A percentile compares a stretch with the other conserved stretches of the same genome.
Conservation (phyloP, 92 coral and sea anemone species). For the Parazoanthus darwini region DNA sequence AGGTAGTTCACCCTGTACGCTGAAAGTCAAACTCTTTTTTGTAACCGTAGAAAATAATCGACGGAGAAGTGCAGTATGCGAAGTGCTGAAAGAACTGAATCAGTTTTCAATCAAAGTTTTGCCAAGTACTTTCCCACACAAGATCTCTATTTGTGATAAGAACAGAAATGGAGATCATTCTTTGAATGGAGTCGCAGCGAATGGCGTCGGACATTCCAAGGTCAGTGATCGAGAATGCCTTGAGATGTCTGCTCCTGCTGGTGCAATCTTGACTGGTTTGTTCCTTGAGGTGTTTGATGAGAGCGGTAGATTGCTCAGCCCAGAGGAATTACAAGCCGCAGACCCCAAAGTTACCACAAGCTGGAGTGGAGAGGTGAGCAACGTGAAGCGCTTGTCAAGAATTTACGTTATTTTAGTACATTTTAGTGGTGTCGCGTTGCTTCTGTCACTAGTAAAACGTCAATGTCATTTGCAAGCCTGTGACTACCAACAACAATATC, state of each 20-base stretch:
- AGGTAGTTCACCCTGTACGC: constrained; percentile 63
- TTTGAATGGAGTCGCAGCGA: constrained; percentile 37
- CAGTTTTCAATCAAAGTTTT: constrained; percentile 76
- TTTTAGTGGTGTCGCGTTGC: too few relatives aligned
- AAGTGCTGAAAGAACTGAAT: constrained; percentile 63
- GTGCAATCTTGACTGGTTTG: constrained; percentile 67
- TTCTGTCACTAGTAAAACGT: neutral
- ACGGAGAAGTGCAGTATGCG: constrained; percentile 67
- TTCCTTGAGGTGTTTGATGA: constrained; percentile 76
- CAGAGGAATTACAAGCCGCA: constrained; percentile 54
- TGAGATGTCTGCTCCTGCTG: constrained; percentile 82
- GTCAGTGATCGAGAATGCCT: constrained; percentile 62
- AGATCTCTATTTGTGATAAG: constrained; percentile 65
- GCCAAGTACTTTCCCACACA: constrained; percentile 83
- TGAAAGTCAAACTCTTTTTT: constrained; percentile 68
- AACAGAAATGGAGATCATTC: constrained; percentile 18
- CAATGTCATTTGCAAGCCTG: neutral
- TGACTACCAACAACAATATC: too few relatives aligned
- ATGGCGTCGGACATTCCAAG: constrained; percentile 34
- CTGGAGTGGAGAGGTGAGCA: constrained; percentile 85
- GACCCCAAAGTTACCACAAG: constrained; percentile 71
- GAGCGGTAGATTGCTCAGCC: constrained; percentile 56
- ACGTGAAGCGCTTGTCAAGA: neutral
- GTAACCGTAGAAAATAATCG: constrained; percentile 65
- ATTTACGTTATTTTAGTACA: too few relatives aligned